Evolutionary conservation across 1,140 invertebrate species (phyloP).

Genomic region (Helicoverpa armigera): DNA sequence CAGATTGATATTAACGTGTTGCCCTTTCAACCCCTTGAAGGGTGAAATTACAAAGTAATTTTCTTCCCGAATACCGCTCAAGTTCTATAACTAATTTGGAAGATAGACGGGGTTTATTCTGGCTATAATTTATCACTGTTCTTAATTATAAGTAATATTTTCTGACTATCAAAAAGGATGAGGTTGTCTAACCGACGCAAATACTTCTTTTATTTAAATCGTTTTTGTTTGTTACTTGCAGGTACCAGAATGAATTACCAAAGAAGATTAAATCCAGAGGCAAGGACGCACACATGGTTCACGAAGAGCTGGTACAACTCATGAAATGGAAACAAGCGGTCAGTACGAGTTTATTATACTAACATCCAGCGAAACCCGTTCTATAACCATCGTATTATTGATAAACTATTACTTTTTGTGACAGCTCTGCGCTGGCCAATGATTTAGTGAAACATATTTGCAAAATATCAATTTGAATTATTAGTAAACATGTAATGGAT

Average conservation of each 20-base stretch:
- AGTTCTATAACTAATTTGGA: conserved; percentile 7
- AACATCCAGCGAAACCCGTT: conserved; percentile 40
- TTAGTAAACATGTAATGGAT: too few species aligned
- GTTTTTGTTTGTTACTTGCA: too few species aligned
- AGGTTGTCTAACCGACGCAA: too few species aligned
- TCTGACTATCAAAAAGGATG: background rate
- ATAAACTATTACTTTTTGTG: conserved; percentile 43
- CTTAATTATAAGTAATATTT: background rate
- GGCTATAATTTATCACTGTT: background rate
- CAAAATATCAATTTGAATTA: conserved; percentile 7
- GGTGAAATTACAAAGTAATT: conserved; percentile 5
- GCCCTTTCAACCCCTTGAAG: conserved; percentile 27
- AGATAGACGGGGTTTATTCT: background rate
- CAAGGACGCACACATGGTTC: conserved; percentile 96
- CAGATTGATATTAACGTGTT: conserved; percentile 20
- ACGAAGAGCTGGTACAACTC: conserved; percentile 96
- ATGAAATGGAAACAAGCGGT: conserved; percentile 99
- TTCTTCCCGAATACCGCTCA: background rate
- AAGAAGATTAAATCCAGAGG: conserved; percentile 96
- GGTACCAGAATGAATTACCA: conserved; percentile 98
- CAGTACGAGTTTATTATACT: conserved; percentile 75
- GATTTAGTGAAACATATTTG: background rate
- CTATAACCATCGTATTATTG: conserved; percentile 28
- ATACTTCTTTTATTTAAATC: background rate
- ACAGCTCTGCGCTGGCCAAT: conserved; percentile 9